Base-by-base conservation (phyloP, 2,888 invertebrate species). In the Meta bourneti region DNA sequence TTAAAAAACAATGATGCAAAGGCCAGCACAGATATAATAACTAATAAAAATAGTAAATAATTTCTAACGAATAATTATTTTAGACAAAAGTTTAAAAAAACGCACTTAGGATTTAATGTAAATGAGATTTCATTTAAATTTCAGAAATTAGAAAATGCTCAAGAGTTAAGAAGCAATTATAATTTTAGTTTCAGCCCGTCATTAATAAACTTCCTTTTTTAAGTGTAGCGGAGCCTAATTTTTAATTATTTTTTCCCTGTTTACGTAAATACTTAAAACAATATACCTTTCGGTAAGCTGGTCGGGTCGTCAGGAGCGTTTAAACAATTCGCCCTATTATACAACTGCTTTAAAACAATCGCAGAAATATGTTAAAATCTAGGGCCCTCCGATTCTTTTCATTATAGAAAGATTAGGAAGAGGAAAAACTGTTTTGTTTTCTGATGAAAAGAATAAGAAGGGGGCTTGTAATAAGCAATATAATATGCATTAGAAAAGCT, bases 321-420 rank as follows among this genome's bases (percentile, higher is more conserved):
- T 78, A 71, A 71, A 80, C 70, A 72, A 54, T 71, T 16, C 34
- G 70, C 9, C 16, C 71, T 54, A 80, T 86, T 71, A 51, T 48
- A 54, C 48, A 54, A 80, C 34, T 79, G 79, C 87, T 80, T 80
- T 87, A 72, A 87, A 87, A 87, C 87, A 87, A 87, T 87, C 79
- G 71, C 34, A 34, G 79, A 75, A 84, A 80, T 80, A 80, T 87
- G 79, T 87, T 87, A 80, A 87, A 87, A 87, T 71, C 52, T 20
- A 52, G 70, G 77, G 69, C 61, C 70, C 51, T 86, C 19, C 49
- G 13, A 86, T 78, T 84, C 20, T 77, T 78, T 70, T 69, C 70
- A 78, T 86, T 86, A 77, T 78, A 78, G 78, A 86, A 86, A 86
- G 78, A 71, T 86, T 87, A 87, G 13, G 16, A 87, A 54, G 71